Percentiles rank a stretch among this genome's conserved stretches.
Conservation (phyloP, 2,888 invertebrate species). For the Mesorhabditis belari region DNA sequence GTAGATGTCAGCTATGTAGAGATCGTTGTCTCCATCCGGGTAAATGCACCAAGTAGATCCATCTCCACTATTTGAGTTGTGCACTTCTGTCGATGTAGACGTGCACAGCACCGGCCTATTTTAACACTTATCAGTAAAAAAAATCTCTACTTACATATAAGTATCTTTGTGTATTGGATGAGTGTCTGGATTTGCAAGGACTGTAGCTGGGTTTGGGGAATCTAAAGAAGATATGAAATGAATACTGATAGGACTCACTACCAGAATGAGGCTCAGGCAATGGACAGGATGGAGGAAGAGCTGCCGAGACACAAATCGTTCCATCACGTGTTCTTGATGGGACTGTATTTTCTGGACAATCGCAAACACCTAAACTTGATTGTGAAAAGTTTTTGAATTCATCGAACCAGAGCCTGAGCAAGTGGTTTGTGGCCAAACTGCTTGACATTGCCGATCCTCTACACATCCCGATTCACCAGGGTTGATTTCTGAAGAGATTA, state of each 20-base stretch:
- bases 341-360: constrained; percentile 42
- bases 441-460: constrained; percentile 44
- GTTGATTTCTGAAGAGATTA: constrained; percentile 39
- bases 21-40: constrained; percentile 43
- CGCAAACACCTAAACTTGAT: constrained; percentile 26
- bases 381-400: neutral
- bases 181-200: constrained; percentile 42
- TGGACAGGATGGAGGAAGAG: constrained; percentile 44
- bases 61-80: constrained; percentile 40
- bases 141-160: constrained; percentile 31
- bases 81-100: constrained; percentile 34
- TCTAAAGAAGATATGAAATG: neutral
- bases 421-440: constrained; percentile 46
- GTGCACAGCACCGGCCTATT: constrained; percentile 43
- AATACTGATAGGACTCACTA: no score
- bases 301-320: constrained; percentile 40
- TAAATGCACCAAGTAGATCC: constrained; percentile 49
- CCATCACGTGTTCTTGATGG: constrained; percentile 35
- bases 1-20: constrained; percentile 46
- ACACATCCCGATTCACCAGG: constrained; percentile 49
- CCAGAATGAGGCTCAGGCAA: constrained; percentile 43
- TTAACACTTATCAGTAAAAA: neutral
- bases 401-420: constrained; percentile 30
- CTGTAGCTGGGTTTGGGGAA: constrained; percentile 41
- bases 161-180: constrained; percentile 42